Evolutionary conservation across 2,888 invertebrate species (phyloP), one percentile per base, ranked within the genome.

Genomic region (Eremobia ochroleuca): DNA sequence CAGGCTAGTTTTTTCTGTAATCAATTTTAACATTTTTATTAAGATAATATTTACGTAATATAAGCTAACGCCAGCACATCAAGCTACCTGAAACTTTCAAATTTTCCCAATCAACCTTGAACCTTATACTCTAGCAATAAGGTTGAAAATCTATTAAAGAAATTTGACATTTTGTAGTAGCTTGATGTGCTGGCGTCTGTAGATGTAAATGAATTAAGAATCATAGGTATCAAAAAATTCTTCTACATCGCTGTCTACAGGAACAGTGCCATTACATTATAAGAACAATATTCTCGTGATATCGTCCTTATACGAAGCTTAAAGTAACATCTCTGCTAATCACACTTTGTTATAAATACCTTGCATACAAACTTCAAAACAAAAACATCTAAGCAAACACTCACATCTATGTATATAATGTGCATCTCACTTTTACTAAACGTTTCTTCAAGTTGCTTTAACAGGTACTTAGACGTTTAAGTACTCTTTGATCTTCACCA

Each of bases 401-500:
- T n/a, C n/a, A 4, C 15, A 43, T 78, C 4, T 28, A 13, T 11
- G 6, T 37, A 65, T 11, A 9, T 37, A 65, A 65, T n/a, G n/a
- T 65, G 18, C 58, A 31, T 55, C 31, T 65, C 72, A 59, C 68
- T 72, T 72, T 67, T 13, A 59, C 59, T 55, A 76, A 81, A 65
- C 81, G 70, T 28, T 80, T 49, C 69, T 76, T 66, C 46, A 70
- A 80, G 76, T 40, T 49, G 6, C 5, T 55, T n/a, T 68, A 34
- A 78, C 15, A 71, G n/a, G 61, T 71, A 40, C 66, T 78, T 68
- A 78, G 34, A 13, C 4, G 43, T 68, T 61, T 40, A 82, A 82
- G 82, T 43, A 68, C 52, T 59, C 62, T 74, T 82, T 79, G 78
- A 82, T 82, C 67, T 82, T 34, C 2, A 37, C 13, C 61, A 46